Evolutionary conservation across 2,888 invertebrate genomes (phyloP), one percentile per base, ranked within the genome.

Genomic region (Bombylius major): DNA sequence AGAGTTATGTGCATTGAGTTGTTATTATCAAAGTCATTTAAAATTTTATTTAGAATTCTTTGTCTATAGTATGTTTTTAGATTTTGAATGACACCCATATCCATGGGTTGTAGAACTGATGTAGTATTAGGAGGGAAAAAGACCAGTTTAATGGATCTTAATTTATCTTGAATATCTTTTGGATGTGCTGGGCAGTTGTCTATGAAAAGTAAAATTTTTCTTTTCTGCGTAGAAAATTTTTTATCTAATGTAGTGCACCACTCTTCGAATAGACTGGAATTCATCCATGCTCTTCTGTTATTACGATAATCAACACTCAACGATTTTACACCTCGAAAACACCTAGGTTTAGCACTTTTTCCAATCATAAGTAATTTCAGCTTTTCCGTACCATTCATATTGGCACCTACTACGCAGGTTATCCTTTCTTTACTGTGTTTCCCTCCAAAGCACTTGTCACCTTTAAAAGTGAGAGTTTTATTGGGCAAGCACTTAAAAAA

Each of bases 361-460:
- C 62, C 64, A 14, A 64, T 66, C 12, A 64, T 60, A 9, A 67
- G 47, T 31, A 63, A 51, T 53, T 62, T 61, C 50, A 54, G 23
- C 60, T 65, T 66, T 32, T 61, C 59, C 11, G 56, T 58, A 23
- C 65, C 66, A 56, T 48, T 50, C 59, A 60, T 62, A 58, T 65
- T 65, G 14, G 62, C 63, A 52, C 58, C 58, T 49, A 64, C 60
- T 23, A 66, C 50, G 47, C 63, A 59, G 13, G 64, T 65, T 23
- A 65, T 54, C 54, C 62, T 59, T 47, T 55, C 56, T 53, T 65
- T 61, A 32, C 60, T 62, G 23, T 60, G 51, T 53, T 62, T 64
- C n/a, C 61, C 63, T 45, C 61, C 64, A 11, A 50, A 47, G 56
- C 61, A 62, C 48, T 59, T 56, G 54, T 63, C 60, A 34, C 56